Base-by-base conservation (phyloP, 2,888 invertebrate species). In the Temnothorax unifasciatus region DNA sequence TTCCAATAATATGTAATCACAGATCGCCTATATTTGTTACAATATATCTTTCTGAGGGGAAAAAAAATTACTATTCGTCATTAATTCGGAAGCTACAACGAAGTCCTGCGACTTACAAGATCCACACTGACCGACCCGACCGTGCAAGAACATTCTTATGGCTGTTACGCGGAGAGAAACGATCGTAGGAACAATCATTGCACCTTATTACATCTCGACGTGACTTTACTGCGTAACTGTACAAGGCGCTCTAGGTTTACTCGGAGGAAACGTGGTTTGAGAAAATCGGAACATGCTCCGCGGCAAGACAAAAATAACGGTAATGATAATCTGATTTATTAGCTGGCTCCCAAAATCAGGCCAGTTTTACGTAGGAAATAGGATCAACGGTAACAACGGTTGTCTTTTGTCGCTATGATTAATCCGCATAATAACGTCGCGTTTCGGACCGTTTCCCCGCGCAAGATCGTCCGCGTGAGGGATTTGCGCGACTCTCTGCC, bases 351-450 rank as follows among this genome's bases (percentile, higher is more conserved):
- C 25, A 18, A 59, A 81, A 71, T 71, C 38, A 50, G 79, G 73
- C 38, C 73, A 81, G 47, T 18, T 25, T 71, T 47, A 59, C 18
- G 69, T 29, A 29, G 29, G 44, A 57, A 68, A 68, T 29, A 69
- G 69, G 18, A 47, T 21, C 47, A n/a, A n/a, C n/a, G 59, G 59
- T 69, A 50, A 71, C 59, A 81, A 71, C 47, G 69, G 38, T 4
- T 59, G 73, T 71, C 73, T 81, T 81, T 71, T 79, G 71, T 81
- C 73, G 59, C 79, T 81, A 18, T 69, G 59, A 81, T 81, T 71
- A 81, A 81, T 81, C 29, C 54, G 21, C 47, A 13, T 38, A 59
- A 73, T 81, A 71, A 38, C 25, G n/a, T 59, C 38, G 66, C 29
- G 71, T 61, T 38, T 59, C 79, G 79, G 59, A 59, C 47, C 34